Base-by-base conservation (phyloP, 2,113 vertebrate species). In the Pungitius pungitius region DNA sequence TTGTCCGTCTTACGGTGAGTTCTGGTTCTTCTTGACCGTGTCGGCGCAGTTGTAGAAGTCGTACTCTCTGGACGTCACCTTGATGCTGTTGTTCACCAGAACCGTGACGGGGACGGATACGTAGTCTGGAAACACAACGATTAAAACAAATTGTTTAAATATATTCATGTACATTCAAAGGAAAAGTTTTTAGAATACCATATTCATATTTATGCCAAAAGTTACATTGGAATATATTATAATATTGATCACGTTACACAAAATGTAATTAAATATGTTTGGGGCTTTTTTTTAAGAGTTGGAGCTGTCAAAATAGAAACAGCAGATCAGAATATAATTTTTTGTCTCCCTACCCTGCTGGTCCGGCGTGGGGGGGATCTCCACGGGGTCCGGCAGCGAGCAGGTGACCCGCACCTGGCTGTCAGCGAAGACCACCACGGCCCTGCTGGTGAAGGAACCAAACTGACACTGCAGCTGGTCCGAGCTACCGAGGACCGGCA, bases 21-120 rank as follows among this genome's bases (percentile, higher is more conserved):
- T 96, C 65, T 90, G 90, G 40, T 90, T 85, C 65, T 95, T 94
- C 87, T 93, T 93, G 88, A 95, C 93, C 4, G 97, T 95, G 1
- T 95, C 94, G 7, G 91, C 90, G 85, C 97, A 99, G 92, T 97
- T 95, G 67, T 98, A 99, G 90, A 99, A 98, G 58, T 93, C 93
- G 68, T 96, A 99, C 62, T 86, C 86, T 69, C 94, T 92, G 0
- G 94, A 93, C 0, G 95, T 94, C 87, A 99, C 93, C 80, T 93
- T 91, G 54, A 96, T 85, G 0, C 5, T 15, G 0, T 78, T 24
- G 1, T 88, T 86, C 8, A 82, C 87, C 22, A 87, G 74, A 27
- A 99, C 85, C 52, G 74, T 87, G 54, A 99, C 88, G 8, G 85
- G 84, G 77, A 99, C 93, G 0, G 93, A 93, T 83, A 97, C 95